A percentile compares a stretch with the other conserved stretches of the same genome.
Conservation (phyloP, 1,140 invertebrate genomes). For the Drosophila saltans region DNA sequence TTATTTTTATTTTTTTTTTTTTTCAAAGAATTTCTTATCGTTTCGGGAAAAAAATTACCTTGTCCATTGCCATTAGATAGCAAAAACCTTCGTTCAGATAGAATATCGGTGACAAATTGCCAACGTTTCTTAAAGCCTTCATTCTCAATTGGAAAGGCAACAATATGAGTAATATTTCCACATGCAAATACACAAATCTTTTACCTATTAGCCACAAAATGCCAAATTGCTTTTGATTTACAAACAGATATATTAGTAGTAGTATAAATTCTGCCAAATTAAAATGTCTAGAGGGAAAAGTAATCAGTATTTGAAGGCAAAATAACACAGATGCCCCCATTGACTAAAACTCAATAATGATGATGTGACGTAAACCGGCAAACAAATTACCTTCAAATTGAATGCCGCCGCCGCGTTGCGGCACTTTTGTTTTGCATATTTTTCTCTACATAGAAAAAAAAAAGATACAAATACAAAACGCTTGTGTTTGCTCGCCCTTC, state of each 20-base stretch:
- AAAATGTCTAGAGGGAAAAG: constrained; percentile 1
- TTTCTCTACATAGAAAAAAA: background rate
- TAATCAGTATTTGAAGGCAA: constrained; percentile 4
- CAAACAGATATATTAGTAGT: background rate
- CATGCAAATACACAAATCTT: constrained; percentile 10
- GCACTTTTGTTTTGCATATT: constrained; percentile 34
- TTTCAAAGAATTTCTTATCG: constrained; percentile 3
- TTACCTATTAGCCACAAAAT: constrained; percentile 9
- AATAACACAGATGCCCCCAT: constrained; percentile 37
- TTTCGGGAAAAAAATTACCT: background rate
- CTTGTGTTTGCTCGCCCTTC: background rate
- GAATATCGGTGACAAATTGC: constrained; percentile 1
- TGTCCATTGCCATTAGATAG: constrained; percentile 2
- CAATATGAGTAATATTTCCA: background rate
- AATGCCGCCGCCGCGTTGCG: constrained; percentile 20
- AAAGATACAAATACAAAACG: background rate
- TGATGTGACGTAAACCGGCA: constrained; percentile 36
- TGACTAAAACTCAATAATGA: constrained; percentile 34
- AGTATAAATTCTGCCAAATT: constrained; percentile 2
- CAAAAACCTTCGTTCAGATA: background rate
- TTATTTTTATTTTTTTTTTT: background rate
- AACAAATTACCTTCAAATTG: background rate
- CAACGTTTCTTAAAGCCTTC: background rate
- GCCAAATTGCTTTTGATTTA: background rate
- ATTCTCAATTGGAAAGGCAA: background rate